These are phyloP conservation scores for Pachydiplax longipennis DNA, from an alignment of 2,888 invertebrate genomes.

Conservation along the genomic window DNA sequence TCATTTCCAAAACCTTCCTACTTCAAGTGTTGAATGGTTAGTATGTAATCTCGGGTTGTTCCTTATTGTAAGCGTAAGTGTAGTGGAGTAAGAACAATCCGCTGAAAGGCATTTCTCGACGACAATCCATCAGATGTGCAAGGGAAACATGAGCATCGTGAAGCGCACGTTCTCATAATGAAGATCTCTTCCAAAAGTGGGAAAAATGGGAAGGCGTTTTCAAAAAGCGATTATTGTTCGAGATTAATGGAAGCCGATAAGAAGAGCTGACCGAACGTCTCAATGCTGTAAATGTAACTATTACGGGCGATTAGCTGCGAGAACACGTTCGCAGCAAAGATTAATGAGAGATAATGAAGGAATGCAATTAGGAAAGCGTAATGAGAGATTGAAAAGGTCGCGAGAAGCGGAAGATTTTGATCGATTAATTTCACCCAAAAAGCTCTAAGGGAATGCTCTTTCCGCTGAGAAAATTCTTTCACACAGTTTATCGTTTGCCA, in stretches of 20 bases:
- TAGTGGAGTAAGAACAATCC: no score
- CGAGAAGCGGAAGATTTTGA: conserved; percentile 6
- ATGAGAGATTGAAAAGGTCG: conserved; percentile 39
- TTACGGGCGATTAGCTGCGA: conserved; percentile 21
- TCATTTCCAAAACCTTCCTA: no score
- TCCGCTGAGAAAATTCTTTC: neutral
- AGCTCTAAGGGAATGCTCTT: neutral
- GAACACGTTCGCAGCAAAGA: conserved; percentile 25
- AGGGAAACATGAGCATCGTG: no score
- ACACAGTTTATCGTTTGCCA: no score
- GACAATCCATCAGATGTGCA: no score
- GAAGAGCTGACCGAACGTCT: neutral
- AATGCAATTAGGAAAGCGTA: conserved; percentile 22
- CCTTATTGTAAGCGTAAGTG: no score
- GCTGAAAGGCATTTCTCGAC: no score
- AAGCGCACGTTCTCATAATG: no score
- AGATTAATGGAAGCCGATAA: conserved; percentile 35
- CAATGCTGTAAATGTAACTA: conserved; percentile 16
- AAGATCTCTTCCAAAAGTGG: no score
- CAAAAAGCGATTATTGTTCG: neutral
- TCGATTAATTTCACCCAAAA: neutral
- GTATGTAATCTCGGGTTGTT: no score
- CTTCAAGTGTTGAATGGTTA: no score
- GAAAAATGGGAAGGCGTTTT: no score
- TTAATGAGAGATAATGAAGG: conserved; percentile 30